These are phyloP conservation scores for Atherinomorus stipes DNA, from an alignment of 2,113 vertebrate genomes.

Conservation along the genomic window DNA sequence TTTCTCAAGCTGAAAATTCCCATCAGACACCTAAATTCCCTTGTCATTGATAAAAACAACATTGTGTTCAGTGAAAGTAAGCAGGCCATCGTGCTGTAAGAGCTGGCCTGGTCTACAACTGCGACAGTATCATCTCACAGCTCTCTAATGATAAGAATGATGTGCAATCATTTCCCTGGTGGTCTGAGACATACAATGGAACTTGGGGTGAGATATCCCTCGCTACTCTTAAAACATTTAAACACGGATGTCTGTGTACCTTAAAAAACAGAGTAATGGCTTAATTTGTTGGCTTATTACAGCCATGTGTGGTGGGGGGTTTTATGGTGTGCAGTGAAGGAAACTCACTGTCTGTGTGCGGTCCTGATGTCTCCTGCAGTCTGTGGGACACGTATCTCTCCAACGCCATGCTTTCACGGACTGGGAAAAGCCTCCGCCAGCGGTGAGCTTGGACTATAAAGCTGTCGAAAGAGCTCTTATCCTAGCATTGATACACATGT, in stretches of 20 bases:
- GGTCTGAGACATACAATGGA: conserved; percentile 73
- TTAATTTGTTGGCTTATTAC: conserved; percentile 85
- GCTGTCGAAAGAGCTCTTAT: conserved; percentile 23
- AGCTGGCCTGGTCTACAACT: not conserved
- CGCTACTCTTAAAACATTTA: conserved; percentile 82
- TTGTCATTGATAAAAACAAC: conserved; percentile 18
- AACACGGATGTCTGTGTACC: conserved; percentile 84
- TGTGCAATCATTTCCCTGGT: conserved; percentile 76
- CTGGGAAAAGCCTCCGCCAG: conserved; percentile 61
- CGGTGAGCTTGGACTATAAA: conserved; percentile 38
- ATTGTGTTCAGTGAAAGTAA: conserved; percentile 8
- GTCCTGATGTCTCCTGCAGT: conserved; percentile 79
- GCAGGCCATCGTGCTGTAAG: conserved; percentile 1
- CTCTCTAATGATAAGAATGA: conserved; percentile 46
- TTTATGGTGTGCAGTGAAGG: conserved; percentile 77
- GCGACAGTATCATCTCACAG: conserved; percentile 26
- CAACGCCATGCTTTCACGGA: conserved; percentile 66
- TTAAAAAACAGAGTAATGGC: conserved; percentile 80
- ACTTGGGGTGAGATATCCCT: conserved; percentile 73
- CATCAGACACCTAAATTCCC: conserved; percentile 10
- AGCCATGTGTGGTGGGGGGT: conserved; percentile 79
- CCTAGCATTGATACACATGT: conserved; percentile 38
- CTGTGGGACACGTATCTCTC: conserved; percentile 70
- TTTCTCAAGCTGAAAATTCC: conserved; percentile 8
- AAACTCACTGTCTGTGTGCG: conserved; percentile 81